Evolutionary conservation across 2,113 vertebrate species (phyloP).

Genomic region (Ochotona princeps): DNA sequence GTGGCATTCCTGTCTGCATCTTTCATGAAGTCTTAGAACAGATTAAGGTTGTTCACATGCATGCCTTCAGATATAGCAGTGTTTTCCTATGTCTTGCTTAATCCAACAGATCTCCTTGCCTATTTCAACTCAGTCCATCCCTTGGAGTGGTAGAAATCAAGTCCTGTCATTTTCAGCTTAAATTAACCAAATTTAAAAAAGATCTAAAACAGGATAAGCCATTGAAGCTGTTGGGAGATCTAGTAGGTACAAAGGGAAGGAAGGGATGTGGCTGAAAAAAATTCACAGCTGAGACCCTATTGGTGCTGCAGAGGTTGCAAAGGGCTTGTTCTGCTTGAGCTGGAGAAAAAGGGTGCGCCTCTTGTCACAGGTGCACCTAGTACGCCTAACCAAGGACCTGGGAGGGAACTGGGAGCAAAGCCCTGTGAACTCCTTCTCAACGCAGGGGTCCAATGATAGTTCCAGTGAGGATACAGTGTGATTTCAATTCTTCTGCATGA

Average conservation of each 20-base stretch:
- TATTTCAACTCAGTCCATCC: background rate
- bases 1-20: background rate
- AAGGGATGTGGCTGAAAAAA: background rate
- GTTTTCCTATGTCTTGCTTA: background rate
- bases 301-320: background rate
- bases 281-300: background rate
- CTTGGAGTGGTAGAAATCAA: background rate
- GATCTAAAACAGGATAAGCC: background rate
- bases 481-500: background rate
- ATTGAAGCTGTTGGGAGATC: background rate
- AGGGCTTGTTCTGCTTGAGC: background rate
- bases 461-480: background rate
- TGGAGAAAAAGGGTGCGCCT: background rate
- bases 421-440: background rate
- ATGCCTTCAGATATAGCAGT: background rate
- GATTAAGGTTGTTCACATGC: background rate
- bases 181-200: constrained; percentile 7
- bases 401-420: background rate
- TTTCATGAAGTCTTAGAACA: background rate
- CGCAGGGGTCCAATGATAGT: background rate
- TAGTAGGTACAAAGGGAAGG: background rate
- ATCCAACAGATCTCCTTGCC: background rate
- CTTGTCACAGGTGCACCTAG: background rate
- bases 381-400: background rate
- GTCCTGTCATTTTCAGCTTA: background rate